A percentile compares a stretch with the other conserved stretches of the same genome.
These are phyloP conservation scores for Pseudomyrmex dendroicus DNA, from an alignment of 1,140 invertebrate species.

Conservation along the genomic window DNA sequence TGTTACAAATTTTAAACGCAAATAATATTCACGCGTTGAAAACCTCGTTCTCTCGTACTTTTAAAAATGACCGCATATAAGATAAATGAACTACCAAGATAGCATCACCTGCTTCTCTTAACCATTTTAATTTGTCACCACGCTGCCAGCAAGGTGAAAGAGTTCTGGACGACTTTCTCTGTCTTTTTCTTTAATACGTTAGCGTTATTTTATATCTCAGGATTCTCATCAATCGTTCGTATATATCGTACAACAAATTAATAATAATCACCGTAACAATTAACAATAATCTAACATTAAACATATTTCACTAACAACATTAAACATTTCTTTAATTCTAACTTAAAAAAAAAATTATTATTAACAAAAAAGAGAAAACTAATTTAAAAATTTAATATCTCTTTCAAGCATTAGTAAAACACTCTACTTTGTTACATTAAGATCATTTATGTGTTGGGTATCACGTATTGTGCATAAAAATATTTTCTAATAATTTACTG, in stretches of 20 bases:
- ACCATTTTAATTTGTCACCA: slow-evolving; percentile 81
- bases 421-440: not conserved
- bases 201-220: not conserved
- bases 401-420: not conserved
- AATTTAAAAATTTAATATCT: not conserved
- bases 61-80: slow-evolving; percentile 66
- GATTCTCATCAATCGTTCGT: slow-evolving; percentile 11
- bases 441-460: no score
- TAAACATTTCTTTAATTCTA: not conserved
- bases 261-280: no score
- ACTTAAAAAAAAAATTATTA: not conserved
- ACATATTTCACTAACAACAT: not conserved
- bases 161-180: slow-evolving; percentile 61
- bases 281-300: slow-evolving; percentile 15
- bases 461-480: no score
- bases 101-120: slow-evolving; percentile 71
- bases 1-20: slow-evolving; percentile 34
- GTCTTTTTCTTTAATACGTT: slow-evolving; percentile 15
- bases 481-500: no score
- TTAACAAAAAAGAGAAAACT: not conserved
- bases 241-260: no score
- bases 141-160: slow-evolving; percentile 57
- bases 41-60: not conserved
- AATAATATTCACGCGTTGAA: slow-evolving; percentile 23
- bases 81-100: slow-evolving; percentile 68